Base-by-base conservation (phyloP, 2,113 vertebrate genomes). In the Struthidea cinerea region DNA sequence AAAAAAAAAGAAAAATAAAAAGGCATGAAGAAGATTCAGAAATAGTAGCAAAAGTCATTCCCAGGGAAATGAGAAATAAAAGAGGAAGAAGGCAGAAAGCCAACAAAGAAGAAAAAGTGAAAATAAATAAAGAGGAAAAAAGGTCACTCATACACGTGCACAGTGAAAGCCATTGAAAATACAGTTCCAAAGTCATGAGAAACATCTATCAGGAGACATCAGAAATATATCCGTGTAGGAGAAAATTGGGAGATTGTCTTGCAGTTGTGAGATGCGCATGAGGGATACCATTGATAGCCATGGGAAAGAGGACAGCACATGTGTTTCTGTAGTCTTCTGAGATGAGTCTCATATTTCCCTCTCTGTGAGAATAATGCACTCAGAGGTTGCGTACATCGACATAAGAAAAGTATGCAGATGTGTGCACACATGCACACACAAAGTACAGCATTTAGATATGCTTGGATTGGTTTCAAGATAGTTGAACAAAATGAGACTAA, bases 401-500 rank as follows among this genome's bases (percentile, higher is more conserved):
- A 26, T 21, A 91, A 5, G 89, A 94, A 90, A 44, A 77, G 65
- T 67, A 55, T 71, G 70, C 78, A 86, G 90, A 96, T 79, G 94
- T 77, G 61, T 83, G 83, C 81, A 93, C 93, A 96, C 42, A 94
- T 52, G 82, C 59, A 73, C 80, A 84, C 71, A 94, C 50, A 78
- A 95, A 95, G 74, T 83, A 79, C 10, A 94, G 87, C 76, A 82
- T 96, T 97, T 95, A 96, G 94, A 96, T 96, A 97, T 65, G 87
- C 90, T 42, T 97, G 75, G 76, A 83, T 85, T 95, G 75, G 73
- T 91, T 97, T 97, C 96, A 97, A 95, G 92, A 94, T 90, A 97
- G 94, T 93, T 85, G 80, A 96, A 90, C 84, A 97, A 98, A 98
- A 97, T 86, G 92, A 97, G 88, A 85, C 94, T 97, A 98, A 98